A percentile compares a stretch with the other conserved stretches of the same genome.
These are phyloP conservation scores for Bubo bubo DNA, from an alignment of 2,113 vertebrate species.

Conservation along the genomic window DNA sequence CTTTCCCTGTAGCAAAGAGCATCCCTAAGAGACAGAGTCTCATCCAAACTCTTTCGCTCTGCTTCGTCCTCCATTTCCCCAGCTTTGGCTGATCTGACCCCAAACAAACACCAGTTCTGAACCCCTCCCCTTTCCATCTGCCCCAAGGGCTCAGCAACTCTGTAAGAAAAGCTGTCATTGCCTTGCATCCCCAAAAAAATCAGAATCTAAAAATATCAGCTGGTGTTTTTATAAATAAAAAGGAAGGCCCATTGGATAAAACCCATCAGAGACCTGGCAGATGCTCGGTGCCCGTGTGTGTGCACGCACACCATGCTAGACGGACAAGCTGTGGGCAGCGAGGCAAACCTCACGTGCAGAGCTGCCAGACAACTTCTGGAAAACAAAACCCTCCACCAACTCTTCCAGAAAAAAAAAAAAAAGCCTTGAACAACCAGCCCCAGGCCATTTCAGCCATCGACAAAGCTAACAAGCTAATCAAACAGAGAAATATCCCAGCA, in stretches of 20 bases:
- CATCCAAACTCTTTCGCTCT: neutral
- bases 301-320: rapidly evolving
- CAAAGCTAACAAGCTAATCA: conserved; percentile 39
- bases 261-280: rapidly evolving
- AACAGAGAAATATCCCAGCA: conserved; percentile 54
- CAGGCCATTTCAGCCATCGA: neutral
- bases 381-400: neutral
- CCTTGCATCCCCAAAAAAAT: neutral
- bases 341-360: neutral
- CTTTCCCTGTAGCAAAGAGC: neutral
- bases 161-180: neutral
- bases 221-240: neutral
- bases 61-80: neutral
- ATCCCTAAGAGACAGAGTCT: neutral
- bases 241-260: rapidly evolving
- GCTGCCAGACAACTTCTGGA: rapidly evolving
- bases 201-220: neutral
- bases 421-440: neutral
- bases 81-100: neutral
- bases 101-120: neutral
- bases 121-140: neutral
- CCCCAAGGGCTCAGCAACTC: neutral
- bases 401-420: neutral
- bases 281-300: rapidly evolving
- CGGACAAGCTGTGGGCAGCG: rapidly evolving